phyloP scores from a whole-genome alignment of 1,140 invertebrate species.

The Sipha flava region DNA sequence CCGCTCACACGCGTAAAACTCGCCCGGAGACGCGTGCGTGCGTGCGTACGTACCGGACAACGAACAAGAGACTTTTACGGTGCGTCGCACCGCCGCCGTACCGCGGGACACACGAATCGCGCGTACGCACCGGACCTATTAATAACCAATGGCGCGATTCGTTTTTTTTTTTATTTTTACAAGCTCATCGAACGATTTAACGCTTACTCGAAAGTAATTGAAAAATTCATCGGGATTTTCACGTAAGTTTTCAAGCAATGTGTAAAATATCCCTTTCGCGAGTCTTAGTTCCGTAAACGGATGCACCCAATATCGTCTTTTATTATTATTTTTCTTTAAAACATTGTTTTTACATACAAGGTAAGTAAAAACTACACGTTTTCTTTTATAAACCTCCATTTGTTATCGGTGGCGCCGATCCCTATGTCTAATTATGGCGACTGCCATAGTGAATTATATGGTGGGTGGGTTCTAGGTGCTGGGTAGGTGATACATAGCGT shows the following conservation, averaged over 20 bases:
- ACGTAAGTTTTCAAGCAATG: background rate
- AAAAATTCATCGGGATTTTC: background rate
- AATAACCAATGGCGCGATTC: slow-evolving; percentile 18
- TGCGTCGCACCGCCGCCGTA: too few relatives aligned
- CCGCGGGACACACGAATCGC: background rate
- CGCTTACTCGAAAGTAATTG: background rate
- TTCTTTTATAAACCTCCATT: background rate
- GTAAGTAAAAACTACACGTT: background rate
- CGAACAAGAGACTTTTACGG: too few relatives aligned
- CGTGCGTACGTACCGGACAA: too few relatives aligned
- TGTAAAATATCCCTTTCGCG: background rate
- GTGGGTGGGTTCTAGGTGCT: too few relatives aligned
- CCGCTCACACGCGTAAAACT: too few relatives aligned
- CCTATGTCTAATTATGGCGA: too few relatives aligned
- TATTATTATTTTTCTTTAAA: background rate
- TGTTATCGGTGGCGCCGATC: too few relatives aligned
- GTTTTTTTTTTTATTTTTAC: slow-evolving; percentile 3
- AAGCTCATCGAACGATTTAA: background rate
- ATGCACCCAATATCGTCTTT: background rate
- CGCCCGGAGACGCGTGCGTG: too few relatives aligned
- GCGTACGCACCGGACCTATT: background rate
- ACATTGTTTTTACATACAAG: background rate
- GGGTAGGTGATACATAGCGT: too few relatives aligned
- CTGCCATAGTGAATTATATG: too few relatives aligned
- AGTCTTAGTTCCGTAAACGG: background rate